phyloP scores from a whole-genome alignment of 2,888 invertebrate species.

The Nowickia ferox region DNA sequence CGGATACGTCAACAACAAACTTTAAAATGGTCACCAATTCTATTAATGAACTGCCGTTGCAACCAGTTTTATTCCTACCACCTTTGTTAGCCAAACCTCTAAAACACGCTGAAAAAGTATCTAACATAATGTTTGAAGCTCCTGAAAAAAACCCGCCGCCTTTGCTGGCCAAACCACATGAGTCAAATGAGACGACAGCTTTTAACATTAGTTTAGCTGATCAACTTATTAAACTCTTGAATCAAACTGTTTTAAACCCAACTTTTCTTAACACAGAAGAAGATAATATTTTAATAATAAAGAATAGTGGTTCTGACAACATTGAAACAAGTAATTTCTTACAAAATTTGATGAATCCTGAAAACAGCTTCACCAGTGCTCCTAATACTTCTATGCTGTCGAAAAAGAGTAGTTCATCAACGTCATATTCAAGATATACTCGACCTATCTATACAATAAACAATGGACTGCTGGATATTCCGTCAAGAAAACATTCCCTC shows the following conservation, averaged over 20 bases:
- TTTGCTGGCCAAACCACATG: constrained; percentile 27
- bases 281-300: constrained; percentile 58
- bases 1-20: background rate
- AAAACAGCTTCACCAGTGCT: background rate
- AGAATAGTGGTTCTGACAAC: constrained; percentile 13
- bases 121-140: background rate
- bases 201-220: constrained; percentile 42
- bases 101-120: background rate
- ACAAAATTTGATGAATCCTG: constrained; percentile 16
- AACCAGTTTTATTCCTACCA: background rate
- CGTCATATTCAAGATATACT: background rate
- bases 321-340: constrained; percentile 41
- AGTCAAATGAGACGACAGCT: background rate
- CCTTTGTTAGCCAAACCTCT: constrained; percentile 17
- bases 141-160: background rate
- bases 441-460: constrained; percentile 42
- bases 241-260: constrained; percentile 57
- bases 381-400: background rate
- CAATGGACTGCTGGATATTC: constrained; percentile 29
- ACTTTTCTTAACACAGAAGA: constrained; percentile 46
- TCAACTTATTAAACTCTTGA: constrained; percentile 37
- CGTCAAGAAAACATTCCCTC: background rate
- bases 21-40: background rate
- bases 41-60: background rate
- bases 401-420: no score